These are phyloP conservation scores for Chrysina gloriosa DNA, from an alignment of 2,888 invertebrate species.

Conservation along the genomic window DNA sequence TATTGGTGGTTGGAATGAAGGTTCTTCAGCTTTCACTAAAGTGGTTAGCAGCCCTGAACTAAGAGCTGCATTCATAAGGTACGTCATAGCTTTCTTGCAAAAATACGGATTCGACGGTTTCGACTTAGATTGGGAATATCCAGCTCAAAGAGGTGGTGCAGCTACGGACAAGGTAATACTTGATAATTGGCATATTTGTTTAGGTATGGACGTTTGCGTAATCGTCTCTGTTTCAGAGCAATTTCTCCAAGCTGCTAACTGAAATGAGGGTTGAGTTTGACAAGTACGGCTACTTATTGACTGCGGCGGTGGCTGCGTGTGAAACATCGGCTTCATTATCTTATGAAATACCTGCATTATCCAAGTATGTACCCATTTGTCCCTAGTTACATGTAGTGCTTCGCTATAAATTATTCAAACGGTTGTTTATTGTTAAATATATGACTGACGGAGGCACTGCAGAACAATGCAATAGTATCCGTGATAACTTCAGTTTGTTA, in stretches of 20 bases:
- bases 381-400: too few species aligned
- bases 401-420: not conserved
- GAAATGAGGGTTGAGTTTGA: conserved; percentile 70
- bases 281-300: conserved; percentile 66
- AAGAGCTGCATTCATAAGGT: conserved; percentile 70
- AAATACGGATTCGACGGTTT: conserved; percentile 76
- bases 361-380: conserved; percentile 65
- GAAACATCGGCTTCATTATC: conserved; percentile 65
- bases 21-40: conserved; percentile 59
- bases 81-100: conserved; percentile 68
- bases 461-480: too few species aligned
- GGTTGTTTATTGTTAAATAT: too few species aligned
- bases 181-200: not conserved
- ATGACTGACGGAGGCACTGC: too few species aligned
- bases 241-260: conserved; percentile 63
- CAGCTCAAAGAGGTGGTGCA: conserved; percentile 67
- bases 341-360: conserved; percentile 70
- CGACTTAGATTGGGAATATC: conserved; percentile 82
- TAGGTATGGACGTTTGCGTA: conserved; percentile 26
- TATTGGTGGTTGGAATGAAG: conserved; percentile 78
- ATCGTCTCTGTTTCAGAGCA: conserved; percentile 45
- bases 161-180: conserved; percentile 53
- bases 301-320: conserved; percentile 72
- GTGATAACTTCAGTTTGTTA: too few species aligned
- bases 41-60: conserved; percentile 64